A percentile compares a stretch with the other conserved stretches of the same genome.
Evolutionary conservation across 2,888 invertebrate genomes (phyloP).

Genomic region (Perizoma flavofasciatum): DNA sequence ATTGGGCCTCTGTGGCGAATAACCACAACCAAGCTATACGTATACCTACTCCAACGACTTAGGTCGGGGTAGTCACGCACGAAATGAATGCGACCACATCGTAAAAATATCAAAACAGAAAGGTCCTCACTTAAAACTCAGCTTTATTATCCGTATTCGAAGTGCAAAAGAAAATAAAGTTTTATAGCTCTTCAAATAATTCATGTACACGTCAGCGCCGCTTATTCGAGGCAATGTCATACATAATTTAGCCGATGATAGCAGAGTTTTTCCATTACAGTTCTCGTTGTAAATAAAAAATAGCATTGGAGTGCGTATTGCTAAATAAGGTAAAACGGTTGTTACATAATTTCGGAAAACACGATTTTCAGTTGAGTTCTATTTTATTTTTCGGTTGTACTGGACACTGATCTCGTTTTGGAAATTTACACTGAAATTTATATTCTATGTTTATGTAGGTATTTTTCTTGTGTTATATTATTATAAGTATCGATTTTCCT

Average conservation of each 20-base stretch:
- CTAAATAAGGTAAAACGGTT: constrained; percentile 28
- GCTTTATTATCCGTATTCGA: constrained; percentile 29
- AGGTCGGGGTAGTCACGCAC: constrained; percentile 26
- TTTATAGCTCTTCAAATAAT: constrained; percentile 34
- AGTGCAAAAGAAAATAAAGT: constrained; percentile 35
- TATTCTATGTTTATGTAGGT: too few species aligned
- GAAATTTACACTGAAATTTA: background rate
- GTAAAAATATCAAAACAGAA: constrained; percentile 35
- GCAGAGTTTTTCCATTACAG: constrained; percentile 45
- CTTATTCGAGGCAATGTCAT: constrained; percentile 36
- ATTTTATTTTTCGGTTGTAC: constrained; percentile 25
- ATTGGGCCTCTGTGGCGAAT: constrained; percentile 15
- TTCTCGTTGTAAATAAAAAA: constrained; percentile 42
- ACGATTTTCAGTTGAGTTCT: constrained; percentile 29
- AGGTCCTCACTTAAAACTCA: constrained; percentile 25
- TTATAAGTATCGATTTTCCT: too few species aligned
- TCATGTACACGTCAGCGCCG: constrained; percentile 35
- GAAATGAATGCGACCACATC: constrained; percentile 25
- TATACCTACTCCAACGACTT: constrained; percentile 34
- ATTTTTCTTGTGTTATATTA: too few species aligned
- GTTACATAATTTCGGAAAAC: constrained; percentile 39
- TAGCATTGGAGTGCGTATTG: constrained; percentile 26
- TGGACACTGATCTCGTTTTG: constrained; percentile 10
- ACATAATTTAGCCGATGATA: constrained; percentile 42
- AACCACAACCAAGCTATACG: constrained; percentile 23